phyloP scores from a whole-genome alignment of 2,113 vertebrate species.

The Siniperca chuatsi region DNA sequence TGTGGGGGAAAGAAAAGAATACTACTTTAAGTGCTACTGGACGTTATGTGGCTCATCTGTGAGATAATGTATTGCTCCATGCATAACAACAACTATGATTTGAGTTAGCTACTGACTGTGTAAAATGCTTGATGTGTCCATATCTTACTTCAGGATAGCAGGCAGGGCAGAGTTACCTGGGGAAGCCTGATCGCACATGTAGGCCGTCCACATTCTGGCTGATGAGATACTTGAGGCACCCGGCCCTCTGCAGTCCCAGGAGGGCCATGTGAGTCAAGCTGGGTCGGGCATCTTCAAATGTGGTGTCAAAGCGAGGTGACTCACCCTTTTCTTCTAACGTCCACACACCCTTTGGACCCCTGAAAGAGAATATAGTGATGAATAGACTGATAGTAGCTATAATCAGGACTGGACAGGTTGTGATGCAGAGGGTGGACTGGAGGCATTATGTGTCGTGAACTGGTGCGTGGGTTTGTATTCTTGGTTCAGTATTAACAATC shows the following conservation, averaged over 20 bases:
- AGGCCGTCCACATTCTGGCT: conserved; percentile 98
- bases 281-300: conserved; percentile 93
- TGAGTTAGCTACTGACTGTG: neutral
- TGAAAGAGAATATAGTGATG: conserved; percentile 63
- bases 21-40: neutral
- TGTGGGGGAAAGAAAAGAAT: too few relatives aligned
- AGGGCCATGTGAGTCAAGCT: conserved; percentile 95
- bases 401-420: neutral
- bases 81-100: neutral
- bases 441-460: neutral
- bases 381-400: neutral
- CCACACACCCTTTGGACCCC: conserved; percentile 98
- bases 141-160: neutral
- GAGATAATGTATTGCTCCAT: neutral
- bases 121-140: neutral
- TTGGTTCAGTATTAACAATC: neutral
- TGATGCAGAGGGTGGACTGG: neutral
- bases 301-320: conserved; percentile 93
- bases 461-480: neutral
- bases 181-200: conserved; percentile 95
- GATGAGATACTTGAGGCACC: conserved; percentile 93
- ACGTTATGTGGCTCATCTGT: neutral
- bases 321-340: conserved; percentile 95
- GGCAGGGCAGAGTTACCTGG: conserved; percentile 84
- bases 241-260: conserved; percentile 90